Evolutionary conservation across 1,140 invertebrate genomes (phyloP), one percentile per base, ranked within the genome.

Genomic region (Eubasilissa regina): DNA sequence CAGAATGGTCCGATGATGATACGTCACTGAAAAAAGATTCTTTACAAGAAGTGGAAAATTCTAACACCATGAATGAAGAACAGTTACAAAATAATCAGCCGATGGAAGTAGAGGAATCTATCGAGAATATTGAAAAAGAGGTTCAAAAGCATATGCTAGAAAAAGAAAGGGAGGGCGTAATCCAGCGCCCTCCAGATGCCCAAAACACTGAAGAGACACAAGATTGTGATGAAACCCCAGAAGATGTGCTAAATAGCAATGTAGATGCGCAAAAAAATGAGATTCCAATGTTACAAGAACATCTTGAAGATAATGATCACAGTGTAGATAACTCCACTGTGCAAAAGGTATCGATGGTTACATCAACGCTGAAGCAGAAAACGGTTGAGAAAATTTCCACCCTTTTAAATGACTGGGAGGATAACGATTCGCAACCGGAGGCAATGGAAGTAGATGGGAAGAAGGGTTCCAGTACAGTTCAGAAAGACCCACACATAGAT

Each of bases 1-100:
- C 85, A 35, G 87, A 89, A 83, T 89, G 87, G 87, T 88, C 88
- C 48, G 87, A 88, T 83, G 88, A 88, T 82, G 87, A 89, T 78
- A 83, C 81, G 79, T 85, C 86, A 8, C n/a, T 58, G 17, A 82
- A 79, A 68, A 47, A 68, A 72, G 56, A 64, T 9, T 12, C 35
- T 48, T 15, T 6, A 11, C 44, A 77, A 19, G 47, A 66, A 4
- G 35, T 43, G 9, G 43, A 74, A 21, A 56, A 35, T 9, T 55
- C 53, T 43, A 17, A 55, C 6, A 9, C n/a, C 8, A 51, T 35
- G 0, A 58, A 55, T 10, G 75, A 80, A 74, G 76, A 60, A 48
- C 4, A 17, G 0, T 60, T 51, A 9, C 13, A 35, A 35, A 58
- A 55, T 4, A 62, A 21, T 56, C 64, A 76, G 76, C 74, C 55